Percentiles rank a stretch among this genome's conserved stretches.
These are phyloP conservation scores for Siphamia tubifer DNA, from an alignment of 2,113 vertebrate species.

Conservation along the genomic window DNA sequence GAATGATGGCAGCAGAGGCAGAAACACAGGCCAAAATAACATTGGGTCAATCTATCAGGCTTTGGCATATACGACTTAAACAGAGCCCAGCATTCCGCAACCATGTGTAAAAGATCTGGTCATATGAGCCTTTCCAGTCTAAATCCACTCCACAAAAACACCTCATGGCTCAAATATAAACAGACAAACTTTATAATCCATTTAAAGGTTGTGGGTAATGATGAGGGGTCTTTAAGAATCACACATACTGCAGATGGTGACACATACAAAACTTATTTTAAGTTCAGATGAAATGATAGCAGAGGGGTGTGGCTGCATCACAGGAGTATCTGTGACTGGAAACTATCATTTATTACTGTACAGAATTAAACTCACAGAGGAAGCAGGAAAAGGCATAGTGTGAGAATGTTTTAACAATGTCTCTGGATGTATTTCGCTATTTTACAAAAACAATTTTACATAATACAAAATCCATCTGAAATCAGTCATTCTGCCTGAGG, in stretches of 20 bases:
- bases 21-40: slow-evolving; percentile 30
- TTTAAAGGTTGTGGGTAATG: neutral
- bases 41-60: slow-evolving; percentile 41
- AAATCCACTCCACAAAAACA: slow-evolving; percentile 19
- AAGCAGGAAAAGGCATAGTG: neutral
- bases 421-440: too few relatives aligned
- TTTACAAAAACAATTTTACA: neutral
- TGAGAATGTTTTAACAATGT: neutral
- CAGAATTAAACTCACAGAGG: slow-evolving; percentile 29
- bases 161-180: neutral
- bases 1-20: slow-evolving; percentile 37
- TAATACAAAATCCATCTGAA: neutral
- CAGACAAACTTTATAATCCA: neutral
- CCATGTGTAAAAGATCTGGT: slow-evolving; percentile 45
- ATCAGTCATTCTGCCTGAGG: slow-evolving; percentile 16
- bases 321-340: slow-evolving; percentile 22
- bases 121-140: slow-evolving; percentile 28
- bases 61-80: slow-evolving; percentile 27
- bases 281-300: neutral
- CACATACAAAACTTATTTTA: neutral
- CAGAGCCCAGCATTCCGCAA: slow-evolving; percentile 29
- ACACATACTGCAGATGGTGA: neutral
- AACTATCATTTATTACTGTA: neutral
- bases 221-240: neutral
- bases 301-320: slow-evolving; percentile 17